These are phyloP conservation scores for Glossosoma conforme DNA, from an alignment of 1,140 invertebrate species.

Conservation along the genomic window DNA sequence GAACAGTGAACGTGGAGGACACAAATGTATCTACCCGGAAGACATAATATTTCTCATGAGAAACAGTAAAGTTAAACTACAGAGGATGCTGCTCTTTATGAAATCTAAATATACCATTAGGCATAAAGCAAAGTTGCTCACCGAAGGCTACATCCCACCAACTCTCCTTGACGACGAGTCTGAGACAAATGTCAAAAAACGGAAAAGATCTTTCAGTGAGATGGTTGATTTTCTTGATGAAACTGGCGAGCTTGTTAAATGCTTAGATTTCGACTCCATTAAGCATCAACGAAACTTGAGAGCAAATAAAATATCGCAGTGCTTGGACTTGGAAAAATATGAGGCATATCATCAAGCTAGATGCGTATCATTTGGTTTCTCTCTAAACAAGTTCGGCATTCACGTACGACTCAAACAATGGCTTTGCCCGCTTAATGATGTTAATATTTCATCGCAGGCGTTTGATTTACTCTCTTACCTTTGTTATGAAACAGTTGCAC, in stretches of 20 bases:
- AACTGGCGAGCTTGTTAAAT: slow-evolving; percentile 39
- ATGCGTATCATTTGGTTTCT: slow-evolving; percentile 42
- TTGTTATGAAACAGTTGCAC: slow-evolving; percentile 63
- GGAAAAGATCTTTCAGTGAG: slow-evolving; percentile 21
- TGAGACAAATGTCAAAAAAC: slow-evolving; percentile 17
- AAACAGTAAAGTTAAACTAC: slow-evolving; percentile 48
- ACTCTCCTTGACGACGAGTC: slow-evolving; percentile 22
- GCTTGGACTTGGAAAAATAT: slow-evolving; percentile 41
- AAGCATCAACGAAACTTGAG: slow-evolving; percentile 41
- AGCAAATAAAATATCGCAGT: slow-evolving; percentile 40
- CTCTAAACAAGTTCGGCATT: slow-evolving; percentile 29
- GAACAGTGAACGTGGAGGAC: slow-evolving; percentile 43
- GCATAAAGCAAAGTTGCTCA: slow-evolving; percentile 16
- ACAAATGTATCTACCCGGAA: slow-evolving; percentile 37
- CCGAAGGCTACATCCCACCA: slow-evolving; percentile 16
- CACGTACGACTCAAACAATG: slow-evolving; percentile 54
- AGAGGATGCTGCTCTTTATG: slow-evolving; percentile 39
- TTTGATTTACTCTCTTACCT: slow-evolving; percentile 58
- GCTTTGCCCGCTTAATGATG: slow-evolving; percentile 45
- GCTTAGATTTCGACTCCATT: slow-evolving; percentile 35
- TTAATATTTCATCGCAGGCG: slow-evolving; percentile 49
- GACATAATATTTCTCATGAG: slow-evolving; percentile 59
- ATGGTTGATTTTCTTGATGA: slow-evolving; percentile 35
- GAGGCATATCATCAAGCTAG: slow-evolving; percentile 49
- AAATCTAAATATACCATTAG: slow-evolving; percentile 33